Evolutionary conservation across 2,888 invertebrate species (phyloP), one percentile per base, ranked within the genome.

Genomic region (Malachius bipustulatus): DNA sequence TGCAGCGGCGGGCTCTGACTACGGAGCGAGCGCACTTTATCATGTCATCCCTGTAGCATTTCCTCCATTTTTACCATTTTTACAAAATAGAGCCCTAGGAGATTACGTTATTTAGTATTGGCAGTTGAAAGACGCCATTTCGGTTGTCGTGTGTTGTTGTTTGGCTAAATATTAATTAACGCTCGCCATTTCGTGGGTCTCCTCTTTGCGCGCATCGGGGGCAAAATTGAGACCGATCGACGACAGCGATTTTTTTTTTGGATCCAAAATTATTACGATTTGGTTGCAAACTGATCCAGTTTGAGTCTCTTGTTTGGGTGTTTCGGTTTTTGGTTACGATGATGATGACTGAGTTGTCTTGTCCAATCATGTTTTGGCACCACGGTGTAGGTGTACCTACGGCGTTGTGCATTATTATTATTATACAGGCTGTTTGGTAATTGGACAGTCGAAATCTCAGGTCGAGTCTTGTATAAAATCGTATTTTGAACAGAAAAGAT

Each of bases 161-260:
- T 55, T 52, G 54, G 49, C 46, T 49, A 50, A 45, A 52, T 50
- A 48, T 47, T 42, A 39, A 59, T n/a, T n/a, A n/a, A n/a, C n/a
- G n/a, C n/a, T n/a, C n/a, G n/a, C n/a, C n/a, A n/a, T n/a, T 70
- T 77, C 74, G 75, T 81, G 81, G 82, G 78, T 82, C 82, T 82
- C 82, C 82, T 82, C 82, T 82, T 82, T 82, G 82, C 81, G n/a
- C n/a, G n/a, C n/a, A 78, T 75, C 71, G 50, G 41, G 73, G 73
- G 77, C 76, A 76, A 77, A 77, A 74, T 76, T 73, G 77, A 69
- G 69, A 70, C 60, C 56, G 51, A 47, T n/a, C n/a, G n/a, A n/a
- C n/a, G n/a, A n/a, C n/a, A n/a, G n/a, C n/a, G n/a, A n/a, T n/a
- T n/a, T n/a, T n/a, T n/a, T n/a, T n/a, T n/a, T n/a, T n/a, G n/a